Conservation (phyloP, 2,888 invertebrate species). For the Lottia scabra region DNA sequence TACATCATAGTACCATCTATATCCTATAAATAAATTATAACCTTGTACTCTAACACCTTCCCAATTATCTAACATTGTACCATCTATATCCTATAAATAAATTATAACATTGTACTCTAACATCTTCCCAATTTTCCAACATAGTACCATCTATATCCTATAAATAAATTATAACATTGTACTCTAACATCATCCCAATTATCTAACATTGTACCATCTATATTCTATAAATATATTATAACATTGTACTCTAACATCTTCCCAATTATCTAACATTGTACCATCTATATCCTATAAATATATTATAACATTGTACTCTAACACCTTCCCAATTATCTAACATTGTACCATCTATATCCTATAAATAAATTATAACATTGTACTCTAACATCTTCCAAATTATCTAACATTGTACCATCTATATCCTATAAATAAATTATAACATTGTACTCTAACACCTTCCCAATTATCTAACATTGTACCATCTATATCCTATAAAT, state of each 20-base stretch:
- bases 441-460: no score
- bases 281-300: slow-evolving; percentile 82
- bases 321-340: no score
- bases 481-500: no score
- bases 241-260: slow-evolving; percentile 96
- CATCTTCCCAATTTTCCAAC: slow-evolving; percentile 96
- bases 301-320: no score
- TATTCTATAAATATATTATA: slow-evolving; percentile 38
- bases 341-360: no score
- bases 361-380: slow-evolving; percentile 76
- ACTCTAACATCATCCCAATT: no score
- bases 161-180: slow-evolving; percentile 4
- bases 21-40: slow-evolving; percentile 71
- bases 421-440: slow-evolving; percentile 73
- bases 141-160: slow-evolving; percentile 88
- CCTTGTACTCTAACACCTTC: no score
- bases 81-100: no score
- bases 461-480: no score
- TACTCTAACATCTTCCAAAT: slow-evolving; percentile 98
- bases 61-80: no score
- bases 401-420: slow-evolving; percentile 90
- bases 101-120: slow-evolving; percentile 89
- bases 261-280: slow-evolving; percentile 92
- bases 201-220: no score
- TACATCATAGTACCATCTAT: slow-evolving; percentile 89